Percentiles rank a stretch among this genome's conserved stretches.
phyloP scores from a whole-genome alignment of 2,888 invertebrate species.

The Eupsilia transversa region DNA sequence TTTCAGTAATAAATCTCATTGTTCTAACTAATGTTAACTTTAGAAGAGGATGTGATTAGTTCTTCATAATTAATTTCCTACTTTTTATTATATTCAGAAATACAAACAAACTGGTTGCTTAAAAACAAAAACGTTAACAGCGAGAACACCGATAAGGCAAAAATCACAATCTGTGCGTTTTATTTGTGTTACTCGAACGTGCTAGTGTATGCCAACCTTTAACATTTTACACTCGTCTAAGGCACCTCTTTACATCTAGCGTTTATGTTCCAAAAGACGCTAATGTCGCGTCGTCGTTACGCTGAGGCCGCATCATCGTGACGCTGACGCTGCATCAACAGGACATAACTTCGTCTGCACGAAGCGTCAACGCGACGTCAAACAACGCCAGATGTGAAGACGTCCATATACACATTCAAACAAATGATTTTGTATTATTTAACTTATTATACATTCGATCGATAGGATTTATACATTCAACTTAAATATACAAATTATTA shows the following conservation, averaged over 20 bases:
- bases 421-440: constrained; percentile 28
- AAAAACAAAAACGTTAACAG: constrained; percentile 72
- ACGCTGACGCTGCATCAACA: too few relatives aligned
- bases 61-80: neutral
- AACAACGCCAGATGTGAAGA: constrained; percentile 18
- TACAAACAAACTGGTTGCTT: constrained; percentile 65
- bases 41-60: neutral
- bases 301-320: too few relatives aligned
- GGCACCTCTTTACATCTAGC: constrained; percentile 28
- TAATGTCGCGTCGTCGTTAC: neutral
- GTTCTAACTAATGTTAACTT: neutral
- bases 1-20: neutral
- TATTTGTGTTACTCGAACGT: constrained; percentile 66
- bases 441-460: constrained; percentile 43
- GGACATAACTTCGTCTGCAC: too few relatives aligned
- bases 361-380: too few relatives aligned
- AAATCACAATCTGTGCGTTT: constrained; percentile 82
- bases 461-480: constrained; percentile 41
- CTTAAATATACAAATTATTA: constrained; percentile 3
- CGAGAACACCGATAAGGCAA: constrained; percentile 82
- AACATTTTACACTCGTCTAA: constrained; percentile 39
- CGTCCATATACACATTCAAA: constrained; percentile 41
- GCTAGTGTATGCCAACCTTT: constrained; percentile 60
- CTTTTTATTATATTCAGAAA: constrained; percentile 55
- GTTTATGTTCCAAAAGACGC: neutral